Base-by-base conservation (phyloP, 2,888 invertebrate species). In the Chrysolina oricalcia region DNA sequence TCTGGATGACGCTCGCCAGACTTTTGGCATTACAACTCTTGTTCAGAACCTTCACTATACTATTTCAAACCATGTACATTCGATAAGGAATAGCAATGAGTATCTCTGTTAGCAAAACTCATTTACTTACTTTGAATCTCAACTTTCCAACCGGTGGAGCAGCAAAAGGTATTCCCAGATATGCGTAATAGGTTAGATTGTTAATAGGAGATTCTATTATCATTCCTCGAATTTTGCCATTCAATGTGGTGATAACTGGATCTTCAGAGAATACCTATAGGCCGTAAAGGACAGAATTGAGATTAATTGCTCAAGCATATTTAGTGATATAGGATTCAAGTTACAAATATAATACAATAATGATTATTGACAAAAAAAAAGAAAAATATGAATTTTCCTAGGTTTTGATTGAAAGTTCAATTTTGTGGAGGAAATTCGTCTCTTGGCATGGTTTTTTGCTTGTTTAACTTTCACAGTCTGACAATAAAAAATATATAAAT, bases 131-230 rank as follows among this genome's bases (percentile, higher is more conserved):
- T 74, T 84, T 79, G 69, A 85, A 85, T 53, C 84, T 80, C n/a
- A 82, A 66, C 4, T 77, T 67, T 21, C 83, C 85, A n/a, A 81
- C 69, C 9, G 85, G 85, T 15, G 85, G 83, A 17, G 81, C 77
- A 1, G 81, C 85, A 72, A 82, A 85, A 21, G 80, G 82, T n/a
- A 84, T 79, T 40, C 81, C 81, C 70, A 81, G 72, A 72, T 80
- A 84, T 5, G 82, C 71, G 70, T 80, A 82, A 66, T 80, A 83
- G 8, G 53, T 62, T 1, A 72, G 21, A 40, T 46, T 40, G 40
- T 76, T 35, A 11, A 66, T 69, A n/a, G 59, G 17, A 6, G 75
- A 64, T 35, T 56, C 53, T 15, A 68, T 72, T 35, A 63, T 13
- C 0, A 72, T 59, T 46, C 82, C 82, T 41, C 77, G 72, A 21